Conservation (phyloP, 2,797 vertebrate genomes). For the Eulemur rubriventer region DNA sequence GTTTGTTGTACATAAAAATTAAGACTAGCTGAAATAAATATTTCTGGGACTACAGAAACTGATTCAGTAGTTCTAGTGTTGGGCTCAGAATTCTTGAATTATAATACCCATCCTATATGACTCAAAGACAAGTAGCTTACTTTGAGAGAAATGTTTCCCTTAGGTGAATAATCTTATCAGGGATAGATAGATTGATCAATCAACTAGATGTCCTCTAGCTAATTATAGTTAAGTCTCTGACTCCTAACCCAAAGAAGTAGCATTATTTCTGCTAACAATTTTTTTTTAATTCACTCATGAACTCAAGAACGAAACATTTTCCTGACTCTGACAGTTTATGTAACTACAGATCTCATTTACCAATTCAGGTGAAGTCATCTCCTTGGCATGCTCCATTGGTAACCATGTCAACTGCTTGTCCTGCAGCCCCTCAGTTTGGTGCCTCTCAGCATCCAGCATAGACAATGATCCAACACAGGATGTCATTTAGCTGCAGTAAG, state of each 20-base stretch:
- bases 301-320: neutral
- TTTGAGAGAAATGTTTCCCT: neutral
- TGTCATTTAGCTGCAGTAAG: slow-evolving; percentile 18
- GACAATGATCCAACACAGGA: neutral
- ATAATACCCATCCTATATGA: neutral
- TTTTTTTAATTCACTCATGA: slow-evolving; percentile 3
- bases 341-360: slow-evolving; percentile 15
- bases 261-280: neutral
- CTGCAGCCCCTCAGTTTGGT: neutral
- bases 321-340: neutral
- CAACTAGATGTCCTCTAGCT: neutral
- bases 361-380: neutral
- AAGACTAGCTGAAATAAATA: neutral
- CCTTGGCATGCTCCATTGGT: neutral
- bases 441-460: neutral
- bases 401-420: slow-evolving; percentile 46
- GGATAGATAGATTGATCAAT: neutral
- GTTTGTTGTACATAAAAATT: neutral
- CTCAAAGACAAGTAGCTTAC: neutral
- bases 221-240: neutral
- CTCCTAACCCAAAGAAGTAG: neutral
- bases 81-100: neutral
- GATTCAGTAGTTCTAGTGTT: neutral
- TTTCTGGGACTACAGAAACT: neutral
- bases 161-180: neutral